Evolutionary conservation across 2,888 invertebrate genomes (phyloP).

Genomic region (Drosophila rubida): DNA sequence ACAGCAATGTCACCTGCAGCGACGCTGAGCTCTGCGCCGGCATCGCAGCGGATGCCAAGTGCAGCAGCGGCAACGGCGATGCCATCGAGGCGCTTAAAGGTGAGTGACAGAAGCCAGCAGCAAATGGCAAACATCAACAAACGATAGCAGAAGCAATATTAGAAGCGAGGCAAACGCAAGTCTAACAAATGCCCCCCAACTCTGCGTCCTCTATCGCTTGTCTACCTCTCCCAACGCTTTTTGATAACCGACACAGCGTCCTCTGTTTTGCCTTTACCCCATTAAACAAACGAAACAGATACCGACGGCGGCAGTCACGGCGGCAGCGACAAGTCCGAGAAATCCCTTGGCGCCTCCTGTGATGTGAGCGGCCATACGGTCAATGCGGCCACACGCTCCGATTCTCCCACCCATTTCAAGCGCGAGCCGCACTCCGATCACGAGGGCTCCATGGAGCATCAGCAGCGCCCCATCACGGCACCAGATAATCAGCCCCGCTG

Average conservation of each 20-base stretch:
- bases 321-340: conserved; percentile 84
- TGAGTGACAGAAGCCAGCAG: conserved; percentile 61
- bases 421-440: conserved; percentile 83
- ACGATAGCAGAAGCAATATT: neutral
- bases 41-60: conserved; percentile 43
- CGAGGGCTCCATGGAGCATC: conserved; percentile 77
- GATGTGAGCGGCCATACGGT: conserved; percentile 66
- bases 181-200: conserved; percentile 43
- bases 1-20: conserved; percentile 59
- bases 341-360: conserved; percentile 77
- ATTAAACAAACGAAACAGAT: conserved; percentile 61
- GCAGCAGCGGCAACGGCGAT: conserved; percentile 63
- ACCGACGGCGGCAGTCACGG: conserved; percentile 83
- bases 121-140: conserved; percentile 24
- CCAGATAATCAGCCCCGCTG: conserved; percentile 68
- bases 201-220: conserved; percentile 11
- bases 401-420: conserved; percentile 83
- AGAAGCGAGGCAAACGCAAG: conserved; percentile 44
- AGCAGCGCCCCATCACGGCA: conserved; percentile 40
- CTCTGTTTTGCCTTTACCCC: conserved; percentile 71
- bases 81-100: conserved; percentile 68
- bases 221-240: conserved; percentile 58
- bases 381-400: conserved; percentile 66
- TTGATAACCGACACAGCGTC: conserved; percentile 81
- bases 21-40: conserved; percentile 55